phyloP scores from a whole-genome alignment of 2,113 vertebrate species.

The Megaceryle maxima region DNA sequence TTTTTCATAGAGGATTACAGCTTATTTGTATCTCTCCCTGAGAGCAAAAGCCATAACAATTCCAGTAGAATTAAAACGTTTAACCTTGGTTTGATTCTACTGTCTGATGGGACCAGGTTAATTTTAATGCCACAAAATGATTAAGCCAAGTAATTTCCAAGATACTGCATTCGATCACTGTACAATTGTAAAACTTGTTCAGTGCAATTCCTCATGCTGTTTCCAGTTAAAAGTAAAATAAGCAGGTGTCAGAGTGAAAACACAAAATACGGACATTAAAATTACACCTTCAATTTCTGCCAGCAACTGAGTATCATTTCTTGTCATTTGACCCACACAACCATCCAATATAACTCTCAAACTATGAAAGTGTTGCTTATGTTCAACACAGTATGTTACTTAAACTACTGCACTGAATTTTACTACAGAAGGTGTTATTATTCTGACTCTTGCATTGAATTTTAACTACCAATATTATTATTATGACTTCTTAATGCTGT shows the following conservation, averaged over 20 bases:
- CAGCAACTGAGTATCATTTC: background rate
- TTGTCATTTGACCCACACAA: background rate
- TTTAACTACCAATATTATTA: background rate
- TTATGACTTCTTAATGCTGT: background rate
- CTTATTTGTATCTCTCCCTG: background rate
- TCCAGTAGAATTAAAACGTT: background rate
- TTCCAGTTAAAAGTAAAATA: constrained; percentile 14
- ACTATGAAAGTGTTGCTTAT: background rate
- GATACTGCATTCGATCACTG: background rate
- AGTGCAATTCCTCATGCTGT: background rate
- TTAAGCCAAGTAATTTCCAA: constrained; percentile 10
- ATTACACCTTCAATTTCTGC: background rate
- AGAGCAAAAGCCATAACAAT: background rate
- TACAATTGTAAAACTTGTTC: background rate
- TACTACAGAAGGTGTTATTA: background rate
- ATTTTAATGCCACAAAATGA: background rate
- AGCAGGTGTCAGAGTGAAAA: background rate
- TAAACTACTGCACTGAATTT: background rate
- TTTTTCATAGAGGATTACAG: background rate
- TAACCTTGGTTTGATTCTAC: background rate
- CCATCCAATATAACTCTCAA: background rate
- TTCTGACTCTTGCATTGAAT: background rate
- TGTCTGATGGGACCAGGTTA: background rate
- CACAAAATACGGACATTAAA: background rate
- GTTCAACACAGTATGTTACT: background rate